phyloP scores from a whole-genome alignment of 1,140 invertebrate species.

The Bombus huntii region DNA sequence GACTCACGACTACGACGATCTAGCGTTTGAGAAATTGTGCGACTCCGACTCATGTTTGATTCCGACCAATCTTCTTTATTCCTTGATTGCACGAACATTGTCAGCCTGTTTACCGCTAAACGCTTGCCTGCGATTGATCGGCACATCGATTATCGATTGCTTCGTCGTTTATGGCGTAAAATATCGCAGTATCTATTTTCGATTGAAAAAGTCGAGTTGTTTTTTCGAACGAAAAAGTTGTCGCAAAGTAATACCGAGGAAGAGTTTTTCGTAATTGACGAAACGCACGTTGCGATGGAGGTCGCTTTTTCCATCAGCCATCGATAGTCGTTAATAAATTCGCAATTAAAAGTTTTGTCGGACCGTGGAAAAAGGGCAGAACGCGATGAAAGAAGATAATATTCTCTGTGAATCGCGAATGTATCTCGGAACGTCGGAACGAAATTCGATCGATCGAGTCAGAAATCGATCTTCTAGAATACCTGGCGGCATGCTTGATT shows the following conservation, averaged over 20 bases:
- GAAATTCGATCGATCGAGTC: conserved; percentile 17
- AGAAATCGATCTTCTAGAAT: conserved; percentile 20
- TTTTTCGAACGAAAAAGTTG: neutral
- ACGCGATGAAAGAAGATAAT: neutral
- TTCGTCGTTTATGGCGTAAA: neutral
- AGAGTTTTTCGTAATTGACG: neutral
- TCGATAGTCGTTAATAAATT: conserved; percentile 6
- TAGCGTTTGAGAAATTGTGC: no score
- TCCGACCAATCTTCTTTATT: no score
- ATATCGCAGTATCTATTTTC: neutral
- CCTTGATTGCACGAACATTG: no score
- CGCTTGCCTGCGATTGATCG: neutral
- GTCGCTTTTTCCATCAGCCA: neutral
- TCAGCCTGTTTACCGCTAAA: no score
- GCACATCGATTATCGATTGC: neutral
- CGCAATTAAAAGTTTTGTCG: conserved; percentile 2
- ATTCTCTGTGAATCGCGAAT: neutral
- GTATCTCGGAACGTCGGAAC: neutral
- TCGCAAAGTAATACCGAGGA: no score
- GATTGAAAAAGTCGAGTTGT: neutral
- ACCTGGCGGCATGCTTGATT: conserved; percentile 40
- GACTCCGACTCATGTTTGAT: no score
- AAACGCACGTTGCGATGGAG: neutral
- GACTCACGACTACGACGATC: no score
- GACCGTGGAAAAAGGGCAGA: neutral